These are phyloP conservation scores for Pseudochirops corinnae DNA, from an alignment of 2,797 vertebrate species.

Conservation along the genomic window DNA sequence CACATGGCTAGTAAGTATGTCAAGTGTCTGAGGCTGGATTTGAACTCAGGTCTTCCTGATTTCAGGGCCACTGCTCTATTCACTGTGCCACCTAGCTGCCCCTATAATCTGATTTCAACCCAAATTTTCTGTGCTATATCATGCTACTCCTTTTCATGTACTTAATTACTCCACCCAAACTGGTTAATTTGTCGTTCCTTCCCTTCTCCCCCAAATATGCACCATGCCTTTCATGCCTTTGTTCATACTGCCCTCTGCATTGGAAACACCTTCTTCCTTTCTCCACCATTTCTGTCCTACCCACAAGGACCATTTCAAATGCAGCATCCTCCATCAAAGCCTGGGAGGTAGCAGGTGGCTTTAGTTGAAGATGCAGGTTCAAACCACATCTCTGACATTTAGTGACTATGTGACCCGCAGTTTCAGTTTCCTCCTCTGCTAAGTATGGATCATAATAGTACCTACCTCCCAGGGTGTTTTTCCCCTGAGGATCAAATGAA, in stretches of 20 bases:
- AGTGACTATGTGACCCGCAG: background rate
- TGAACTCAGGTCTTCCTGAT: no score
- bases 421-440: background rate
- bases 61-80: no score
- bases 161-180: background rate
- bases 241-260: background rate
- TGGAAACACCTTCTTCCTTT: background rate
- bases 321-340: background rate
- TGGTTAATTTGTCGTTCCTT: background rate
- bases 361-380: background rate
- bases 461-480: background rate
- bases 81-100: no score
- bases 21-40: no score
- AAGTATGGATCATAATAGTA: background rate
- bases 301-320: background rate
- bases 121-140: background rate
- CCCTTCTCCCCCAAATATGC: background rate
- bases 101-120: background rate
- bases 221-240: background rate
- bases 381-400: background rate
- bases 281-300: background rate
- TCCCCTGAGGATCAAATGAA: background rate
- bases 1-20: no score
- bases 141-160: background rate
- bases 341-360: background rate